These are phyloP conservation scores for Protodeltote pygarga DNA, from an alignment of 2,888 invertebrate genomes.

Conservation along the genomic window DNA sequence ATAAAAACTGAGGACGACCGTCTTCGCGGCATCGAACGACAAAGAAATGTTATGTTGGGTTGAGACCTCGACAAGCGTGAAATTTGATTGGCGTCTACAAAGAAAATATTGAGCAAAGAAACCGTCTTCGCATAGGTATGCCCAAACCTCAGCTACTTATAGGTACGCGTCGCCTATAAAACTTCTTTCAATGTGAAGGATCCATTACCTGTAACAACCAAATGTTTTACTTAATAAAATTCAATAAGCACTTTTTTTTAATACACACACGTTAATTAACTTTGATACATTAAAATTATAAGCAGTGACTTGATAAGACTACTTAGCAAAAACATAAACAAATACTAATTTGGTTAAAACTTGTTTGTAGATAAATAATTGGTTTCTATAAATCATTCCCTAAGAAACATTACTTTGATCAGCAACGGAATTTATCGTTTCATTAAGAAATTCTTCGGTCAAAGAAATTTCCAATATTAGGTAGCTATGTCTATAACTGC, in stretches of 20 bases:
- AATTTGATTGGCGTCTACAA: conserved; percentile 69
- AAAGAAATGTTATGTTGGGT: conserved; percentile 65
- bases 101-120: conserved; percentile 54
- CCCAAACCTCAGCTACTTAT: conserved; percentile 27
- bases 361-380: conserved; percentile 41
- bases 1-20: conserved; percentile 75
- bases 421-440: conserved; percentile 61
- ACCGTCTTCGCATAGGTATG: conserved; percentile 32
- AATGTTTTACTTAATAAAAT: conserved; percentile 16
- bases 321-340: conserved; percentile 12
- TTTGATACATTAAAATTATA: conserved; percentile 6
- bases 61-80: conserved; percentile 67
- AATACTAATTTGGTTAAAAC: conserved; percentile 32
- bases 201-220: conserved; percentile 56
- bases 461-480: conserved; percentile 54
- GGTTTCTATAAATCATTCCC: conserved; percentile 43
- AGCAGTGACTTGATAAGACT: conserved; percentile 15
- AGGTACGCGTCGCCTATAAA: conserved; percentile 2
- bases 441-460: conserved; percentile 60
- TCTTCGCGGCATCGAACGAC: conserved; percentile 59
- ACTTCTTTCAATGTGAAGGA: conserved; percentile 6
- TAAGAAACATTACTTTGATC: conserved; percentile 54
- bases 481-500: conserved; percentile 38
- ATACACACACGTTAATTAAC: conserved; percentile 14
- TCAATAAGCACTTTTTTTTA: conserved; percentile 9